phyloP scores from a whole-genome alignment of 2,113 vertebrate species.

The Centropus bengalensis region DNA sequence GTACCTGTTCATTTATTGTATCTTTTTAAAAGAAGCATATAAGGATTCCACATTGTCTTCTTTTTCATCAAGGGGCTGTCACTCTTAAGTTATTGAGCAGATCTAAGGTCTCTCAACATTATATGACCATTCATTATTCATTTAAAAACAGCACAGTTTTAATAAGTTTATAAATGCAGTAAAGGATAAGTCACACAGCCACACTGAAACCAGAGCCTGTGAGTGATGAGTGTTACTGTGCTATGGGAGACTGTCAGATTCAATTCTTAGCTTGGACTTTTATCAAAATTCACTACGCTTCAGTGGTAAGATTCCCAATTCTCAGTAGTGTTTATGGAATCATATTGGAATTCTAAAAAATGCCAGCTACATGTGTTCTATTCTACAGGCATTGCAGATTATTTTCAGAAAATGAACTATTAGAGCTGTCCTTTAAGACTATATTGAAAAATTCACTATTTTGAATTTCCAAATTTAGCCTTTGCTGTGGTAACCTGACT shows the following conservation, averaged over 20 bases:
- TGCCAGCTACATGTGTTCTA: neutral
- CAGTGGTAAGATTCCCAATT: neutral
- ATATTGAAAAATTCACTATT: neutral
- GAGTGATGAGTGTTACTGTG: neutral
- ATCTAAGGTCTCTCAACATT: neutral
- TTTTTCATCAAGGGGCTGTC: neutral
- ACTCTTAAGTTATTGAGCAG: neutral
- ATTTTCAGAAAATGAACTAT: neutral
- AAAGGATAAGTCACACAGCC: neutral
- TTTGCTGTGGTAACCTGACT: neutral
- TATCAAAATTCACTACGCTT: neutral
- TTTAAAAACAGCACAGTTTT: conserved; percentile 13
- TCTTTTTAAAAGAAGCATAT: neutral
- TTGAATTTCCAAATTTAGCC: neutral
- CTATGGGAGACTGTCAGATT: neutral
- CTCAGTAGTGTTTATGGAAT: neutral
- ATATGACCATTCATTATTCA: neutral
- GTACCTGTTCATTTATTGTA: neutral
- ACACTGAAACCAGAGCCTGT: neutral
- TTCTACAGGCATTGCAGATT: neutral
- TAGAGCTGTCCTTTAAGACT: neutral
- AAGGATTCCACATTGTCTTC: neutral
- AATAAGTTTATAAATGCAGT: conserved; percentile 15
- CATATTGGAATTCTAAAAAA: neutral
- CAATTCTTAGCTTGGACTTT: conserved; percentile 3